phyloP scores from a whole-genome alignment of 2,888 invertebrate genomes.

The Lithosia quadra region DNA sequence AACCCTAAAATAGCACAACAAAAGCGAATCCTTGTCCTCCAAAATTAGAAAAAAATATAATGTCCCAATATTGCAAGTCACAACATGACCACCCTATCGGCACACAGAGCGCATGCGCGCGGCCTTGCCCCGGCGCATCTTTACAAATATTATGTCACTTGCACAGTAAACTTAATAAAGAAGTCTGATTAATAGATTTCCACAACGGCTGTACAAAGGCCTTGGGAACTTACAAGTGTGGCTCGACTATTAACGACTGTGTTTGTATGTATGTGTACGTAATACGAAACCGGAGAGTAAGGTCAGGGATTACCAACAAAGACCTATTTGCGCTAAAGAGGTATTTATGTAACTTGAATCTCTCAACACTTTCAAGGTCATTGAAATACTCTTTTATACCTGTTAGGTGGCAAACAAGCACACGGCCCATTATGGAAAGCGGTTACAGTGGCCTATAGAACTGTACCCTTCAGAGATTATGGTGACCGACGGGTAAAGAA shows the following conservation, averaged over 20 bases:
- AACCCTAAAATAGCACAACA: too few species aligned
- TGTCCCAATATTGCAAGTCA: not conserved
- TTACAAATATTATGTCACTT: conserved; percentile 56
- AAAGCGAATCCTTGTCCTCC: too few species aligned
- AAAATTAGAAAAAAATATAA: not conserved
- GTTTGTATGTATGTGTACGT: not conserved
- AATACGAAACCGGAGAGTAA: conserved; percentile 11
- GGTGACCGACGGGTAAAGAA: too few species aligned
- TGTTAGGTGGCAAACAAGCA: too few species aligned
- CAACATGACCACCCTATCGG: conserved; percentile 22
- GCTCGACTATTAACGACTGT: not conserved
- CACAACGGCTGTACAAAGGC: conserved; percentile 9
- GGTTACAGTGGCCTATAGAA: too few species aligned
- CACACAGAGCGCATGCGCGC: conserved; percentile 36
- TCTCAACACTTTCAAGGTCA: not conserved
- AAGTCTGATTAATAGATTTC: conserved; percentile 46
- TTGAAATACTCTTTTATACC: too few species aligned
- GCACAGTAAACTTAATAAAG: conserved; percentile 32
- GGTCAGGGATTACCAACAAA: conserved; percentile 17
- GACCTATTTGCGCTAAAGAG: conserved; percentile 4
- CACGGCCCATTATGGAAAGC: too few species aligned
- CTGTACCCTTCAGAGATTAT: too few species aligned
- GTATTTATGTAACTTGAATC: not conserved
- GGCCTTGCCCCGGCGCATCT: conserved; percentile 58
- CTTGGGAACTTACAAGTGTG: conserved; percentile 11